Percentiles rank a stretch among this genome's conserved stretches.
Evolutionary conservation across 1,140 invertebrate genomes (phyloP).

Genomic region (Drosophila parabipectinata): DNA sequence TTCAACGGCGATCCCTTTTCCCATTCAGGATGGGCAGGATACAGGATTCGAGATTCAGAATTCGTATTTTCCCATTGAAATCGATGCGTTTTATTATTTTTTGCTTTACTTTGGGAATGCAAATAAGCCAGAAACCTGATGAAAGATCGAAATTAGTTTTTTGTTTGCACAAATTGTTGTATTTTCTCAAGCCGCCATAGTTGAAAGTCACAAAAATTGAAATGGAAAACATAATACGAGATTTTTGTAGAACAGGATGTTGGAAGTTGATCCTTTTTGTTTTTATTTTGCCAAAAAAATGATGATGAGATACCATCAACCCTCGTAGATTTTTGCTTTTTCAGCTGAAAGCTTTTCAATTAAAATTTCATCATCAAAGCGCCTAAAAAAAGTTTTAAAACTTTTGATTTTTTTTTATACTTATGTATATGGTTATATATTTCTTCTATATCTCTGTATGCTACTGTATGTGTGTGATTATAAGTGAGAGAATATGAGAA

Average conservation of each 20-base stretch:
- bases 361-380: background rate
- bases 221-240: background rate
- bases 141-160: slow-evolving; percentile 34
- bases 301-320: background rate
- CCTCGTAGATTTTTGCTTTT: background rate
- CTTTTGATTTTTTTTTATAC: background rate
- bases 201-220: slow-evolving; percentile 52
- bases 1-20: background rate
- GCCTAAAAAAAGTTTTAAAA: background rate
- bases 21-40: background rate
- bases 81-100: slow-evolving; percentile 43
- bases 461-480: background rate
- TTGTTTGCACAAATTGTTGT: slow-evolving; percentile 68
- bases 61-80: slow-evolving; percentile 61
- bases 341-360: background rate
- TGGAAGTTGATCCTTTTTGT: slow-evolving; percentile 3
- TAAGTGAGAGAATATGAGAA: background rate
- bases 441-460: slow-evolving; percentile 3
- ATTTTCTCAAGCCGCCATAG: slow-evolving; percentile 66
- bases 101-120: slow-evolving; percentile 30
- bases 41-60: slow-evolving; percentile 19
- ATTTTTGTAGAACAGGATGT: slow-evolving; percentile 49
- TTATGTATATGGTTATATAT: background rate
- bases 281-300: background rate
- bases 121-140: slow-evolving; percentile 50